phyloP scores from a whole-genome alignment of 2,888 invertebrate species.

The Acanthosepion pharaonis region DNA sequence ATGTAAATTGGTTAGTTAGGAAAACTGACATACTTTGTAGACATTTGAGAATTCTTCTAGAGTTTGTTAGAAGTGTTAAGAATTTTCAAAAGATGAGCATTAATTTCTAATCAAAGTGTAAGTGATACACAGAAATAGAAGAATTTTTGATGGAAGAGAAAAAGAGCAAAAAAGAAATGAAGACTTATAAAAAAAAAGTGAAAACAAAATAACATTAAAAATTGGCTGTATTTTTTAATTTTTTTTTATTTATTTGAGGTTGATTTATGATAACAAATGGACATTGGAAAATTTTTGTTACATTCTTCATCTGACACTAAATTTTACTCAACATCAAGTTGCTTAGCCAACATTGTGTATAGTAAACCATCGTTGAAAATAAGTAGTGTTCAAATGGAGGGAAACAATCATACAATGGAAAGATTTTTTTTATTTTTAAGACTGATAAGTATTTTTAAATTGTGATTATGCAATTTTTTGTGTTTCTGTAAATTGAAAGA shows the following conservation, averaged over 20 bases:
- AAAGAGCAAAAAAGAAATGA: not conserved
- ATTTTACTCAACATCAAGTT: not conserved
- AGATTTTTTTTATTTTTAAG: not conserved
- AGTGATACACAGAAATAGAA: not conserved
- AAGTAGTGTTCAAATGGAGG: constrained; percentile 4
- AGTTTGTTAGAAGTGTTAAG: not conserved
- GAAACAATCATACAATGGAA: not conserved
- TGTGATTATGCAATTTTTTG: not conserved
- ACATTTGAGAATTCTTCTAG: not conserved
- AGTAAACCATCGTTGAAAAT: not conserved
- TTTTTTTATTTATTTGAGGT: not conserved
- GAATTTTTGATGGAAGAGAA: not conserved
- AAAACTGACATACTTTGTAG: not conserved
- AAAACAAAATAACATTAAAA: not conserved
- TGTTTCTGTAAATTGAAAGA: not conserved
- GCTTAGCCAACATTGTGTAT: not conserved
- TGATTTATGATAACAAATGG: not conserved
- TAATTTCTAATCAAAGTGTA: not conserved
- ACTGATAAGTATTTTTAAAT: not conserved
- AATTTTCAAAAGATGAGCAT: not conserved
- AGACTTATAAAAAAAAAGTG: not conserved
- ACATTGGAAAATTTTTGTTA: not conserved
- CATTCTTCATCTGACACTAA: not conserved
- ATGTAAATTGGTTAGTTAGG: not conserved
- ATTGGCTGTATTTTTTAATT: not conserved